Percentiles rank a stretch among this genome's conserved stretches.
Conservation (phyloP, 1,140 invertebrate species). For the Bombus breviceps region DNA sequence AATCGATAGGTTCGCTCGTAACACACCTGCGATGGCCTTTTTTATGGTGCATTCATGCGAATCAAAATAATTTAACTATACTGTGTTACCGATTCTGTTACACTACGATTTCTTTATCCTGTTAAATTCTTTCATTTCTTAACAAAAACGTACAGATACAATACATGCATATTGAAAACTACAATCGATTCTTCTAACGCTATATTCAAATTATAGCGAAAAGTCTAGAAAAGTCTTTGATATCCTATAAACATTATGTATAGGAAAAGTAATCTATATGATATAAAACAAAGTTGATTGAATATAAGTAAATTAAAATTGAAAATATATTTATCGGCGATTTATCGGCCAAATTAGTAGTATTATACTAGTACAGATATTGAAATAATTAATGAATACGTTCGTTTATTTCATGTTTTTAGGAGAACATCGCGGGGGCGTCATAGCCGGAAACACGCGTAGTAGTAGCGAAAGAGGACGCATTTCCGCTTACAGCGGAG, state of each 20-base stretch:
- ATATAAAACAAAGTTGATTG: neutral
- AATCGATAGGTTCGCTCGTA: constrained; percentile 29
- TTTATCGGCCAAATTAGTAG: neutral
- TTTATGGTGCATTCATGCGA: constrained; percentile 25
- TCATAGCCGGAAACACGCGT: constrained; percentile 74
- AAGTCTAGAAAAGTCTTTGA: neutral
- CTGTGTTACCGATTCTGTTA: neutral
- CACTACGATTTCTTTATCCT: neutral
- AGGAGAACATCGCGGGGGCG: constrained; percentile 76
- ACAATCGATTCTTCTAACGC: neutral
- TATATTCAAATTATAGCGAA: neutral
- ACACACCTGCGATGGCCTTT: constrained; percentile 11
- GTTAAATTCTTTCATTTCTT: constrained; percentile 9
- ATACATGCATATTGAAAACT: neutral
- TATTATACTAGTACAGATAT: neutral
- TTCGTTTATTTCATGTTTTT: constrained; percentile 53
- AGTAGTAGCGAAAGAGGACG: constrained; percentile 78
- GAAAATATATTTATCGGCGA: neutral
- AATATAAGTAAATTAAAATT: too few species aligned
- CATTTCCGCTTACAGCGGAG: constrained; percentile 74
- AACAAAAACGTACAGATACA: neutral
- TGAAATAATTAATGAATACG: constrained; percentile 24
- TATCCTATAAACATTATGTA: neutral
- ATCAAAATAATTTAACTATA: constrained; percentile 35
- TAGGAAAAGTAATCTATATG: neutral